Base-by-base conservation (phyloP, 2,113 vertebrate genomes). In the Microcebus jonahi region DNA sequence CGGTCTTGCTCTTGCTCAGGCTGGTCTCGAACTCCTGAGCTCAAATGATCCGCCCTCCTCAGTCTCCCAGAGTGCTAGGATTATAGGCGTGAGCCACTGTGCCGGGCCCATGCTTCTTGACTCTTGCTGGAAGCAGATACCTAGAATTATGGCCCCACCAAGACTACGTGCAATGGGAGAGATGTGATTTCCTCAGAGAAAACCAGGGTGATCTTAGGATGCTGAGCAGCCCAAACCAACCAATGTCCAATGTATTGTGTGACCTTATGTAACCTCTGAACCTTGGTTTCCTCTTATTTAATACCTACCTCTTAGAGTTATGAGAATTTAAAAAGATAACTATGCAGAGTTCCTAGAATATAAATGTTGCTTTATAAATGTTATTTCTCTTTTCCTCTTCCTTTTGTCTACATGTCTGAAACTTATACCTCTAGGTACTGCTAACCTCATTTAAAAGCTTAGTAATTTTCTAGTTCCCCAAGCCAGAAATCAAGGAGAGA, bases 401-500 rank as follows among this genome's bases (percentile, higher is more conserved):
- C 20, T 96, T 93, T 88, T 68, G 63, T 42, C 67, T 67, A 2
- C 63, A 53, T 36, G n/a, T 84, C 87, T 95, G 61, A 82, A 91
- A 77, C 10, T 7, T 86, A 4, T 55, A 70, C 18, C 25, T 55
- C 45, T 87, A 80, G 57, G 48, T 14, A 57, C 65, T 92, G 12
- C 25, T 92, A 70, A 61, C 31, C 31, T 95, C 36, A 85, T 57
- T 48, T 86, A 61, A 90, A 76, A 68, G 18, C 9, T 87, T 65
- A 67, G n/a, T 90, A 87, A 89, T 91, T 96, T 88, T n/a, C 17
- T 79, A 42, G 21, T 36, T 87, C 18, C 45, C 42, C 42, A 83
- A 79, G 21, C 50, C 61, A 65, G 77, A 94, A 92, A 77, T 53
- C 17, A 76, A 70, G 6, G 29, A 48, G 12, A 55, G 23, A 95